Evolutionary conservation across 2,888 invertebrate species (phyloP).

Genomic region (Ypsolopha sequella): DNA sequence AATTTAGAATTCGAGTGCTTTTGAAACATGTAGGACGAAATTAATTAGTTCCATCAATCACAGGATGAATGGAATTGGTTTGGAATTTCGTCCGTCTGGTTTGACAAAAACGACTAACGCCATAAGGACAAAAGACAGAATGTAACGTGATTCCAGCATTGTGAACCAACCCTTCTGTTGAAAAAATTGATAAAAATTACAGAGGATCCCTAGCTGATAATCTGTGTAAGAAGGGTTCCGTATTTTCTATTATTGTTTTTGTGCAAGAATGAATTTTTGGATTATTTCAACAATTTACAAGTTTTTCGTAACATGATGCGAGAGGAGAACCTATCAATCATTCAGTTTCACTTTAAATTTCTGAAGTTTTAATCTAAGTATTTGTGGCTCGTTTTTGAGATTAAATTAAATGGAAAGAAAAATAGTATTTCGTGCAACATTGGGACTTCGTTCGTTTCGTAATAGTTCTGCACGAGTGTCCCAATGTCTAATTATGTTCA

Average conservation of each 20-base stretch:
- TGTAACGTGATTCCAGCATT: slow-evolving; percentile 60
- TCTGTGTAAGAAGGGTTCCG: not conserved
- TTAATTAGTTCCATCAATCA: slow-evolving; percentile 71
- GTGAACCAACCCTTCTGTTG: slow-evolving; percentile 45
- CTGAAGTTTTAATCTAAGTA: no score
- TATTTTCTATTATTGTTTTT: not conserved
- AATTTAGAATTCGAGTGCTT: slow-evolving; percentile 43
- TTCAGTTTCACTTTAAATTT: no score
- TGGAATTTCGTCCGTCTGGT: slow-evolving; percentile 43
- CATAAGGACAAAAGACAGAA: slow-evolving; percentile 24
- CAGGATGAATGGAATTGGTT: slow-evolving; percentile 48
- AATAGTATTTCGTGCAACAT: no score
- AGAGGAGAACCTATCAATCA: no score
- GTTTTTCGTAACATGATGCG: no score
- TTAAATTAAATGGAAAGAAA: no score
- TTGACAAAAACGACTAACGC: slow-evolving; percentile 34
- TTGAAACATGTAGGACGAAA: slow-evolving; percentile 43
- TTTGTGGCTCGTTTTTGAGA: no score
- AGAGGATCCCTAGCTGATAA: not conserved
- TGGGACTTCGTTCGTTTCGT: no score
- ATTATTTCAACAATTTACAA: no score
- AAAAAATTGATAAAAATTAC: slow-evolving; percentile 15
- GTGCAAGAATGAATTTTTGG: no score
- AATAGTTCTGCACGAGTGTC: no score
- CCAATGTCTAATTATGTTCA: no score